Conservation (phyloP, 2,797 vertebrate species). For the Pagetopsis macropterus region DNA sequence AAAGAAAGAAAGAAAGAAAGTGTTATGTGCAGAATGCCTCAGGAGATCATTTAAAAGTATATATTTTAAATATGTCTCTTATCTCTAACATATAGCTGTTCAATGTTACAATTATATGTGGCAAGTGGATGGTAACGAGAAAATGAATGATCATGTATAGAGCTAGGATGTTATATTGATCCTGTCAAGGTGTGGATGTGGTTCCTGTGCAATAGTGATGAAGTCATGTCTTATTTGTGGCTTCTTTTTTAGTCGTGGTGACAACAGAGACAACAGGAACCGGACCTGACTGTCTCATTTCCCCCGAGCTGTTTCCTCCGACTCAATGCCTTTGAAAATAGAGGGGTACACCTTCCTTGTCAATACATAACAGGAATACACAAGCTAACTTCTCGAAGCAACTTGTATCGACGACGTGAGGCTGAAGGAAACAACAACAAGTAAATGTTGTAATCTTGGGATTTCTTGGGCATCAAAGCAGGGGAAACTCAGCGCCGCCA, state of each 20-base stretch:
- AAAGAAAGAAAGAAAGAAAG: too few relatives aligned
- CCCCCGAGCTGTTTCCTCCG: slow-evolving; percentile 78
- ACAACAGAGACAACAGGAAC: slow-evolving; percentile 75
- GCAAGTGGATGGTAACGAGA: not conserved
- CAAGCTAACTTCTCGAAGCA: not conserved
- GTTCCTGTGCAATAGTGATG: slow-evolving; percentile 22
- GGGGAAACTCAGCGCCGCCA: slow-evolving; percentile 51
- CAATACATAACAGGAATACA: not conserved
- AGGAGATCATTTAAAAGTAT: too few relatives aligned
- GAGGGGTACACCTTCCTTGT: slow-evolving; percentile 11
- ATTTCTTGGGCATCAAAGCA: slow-evolving; percentile 72
- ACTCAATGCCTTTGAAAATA: slow-evolving; percentile 61
- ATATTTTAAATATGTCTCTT: not conserved
- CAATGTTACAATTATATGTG: not conserved
- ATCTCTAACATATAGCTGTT: not conserved
- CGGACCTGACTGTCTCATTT: slow-evolving; percentile 74
- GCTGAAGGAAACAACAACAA: slow-evolving; percentile 18
- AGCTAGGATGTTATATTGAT: slow-evolving; percentile 3
- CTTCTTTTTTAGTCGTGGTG: slow-evolving; percentile 45
- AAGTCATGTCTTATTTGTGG: slow-evolving; percentile 50
- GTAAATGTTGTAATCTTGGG: slow-evolving; percentile 48
- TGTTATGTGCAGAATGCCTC: not conserved
- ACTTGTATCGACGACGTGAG: slow-evolving; percentile 8
- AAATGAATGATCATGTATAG: not conserved
- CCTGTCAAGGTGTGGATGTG: slow-evolving; percentile 23